Evolutionary conservation across 2,797 vertebrate species (phyloP), one percentile per base, ranked within the genome.

Genomic region (Merluccius polli): DNA sequence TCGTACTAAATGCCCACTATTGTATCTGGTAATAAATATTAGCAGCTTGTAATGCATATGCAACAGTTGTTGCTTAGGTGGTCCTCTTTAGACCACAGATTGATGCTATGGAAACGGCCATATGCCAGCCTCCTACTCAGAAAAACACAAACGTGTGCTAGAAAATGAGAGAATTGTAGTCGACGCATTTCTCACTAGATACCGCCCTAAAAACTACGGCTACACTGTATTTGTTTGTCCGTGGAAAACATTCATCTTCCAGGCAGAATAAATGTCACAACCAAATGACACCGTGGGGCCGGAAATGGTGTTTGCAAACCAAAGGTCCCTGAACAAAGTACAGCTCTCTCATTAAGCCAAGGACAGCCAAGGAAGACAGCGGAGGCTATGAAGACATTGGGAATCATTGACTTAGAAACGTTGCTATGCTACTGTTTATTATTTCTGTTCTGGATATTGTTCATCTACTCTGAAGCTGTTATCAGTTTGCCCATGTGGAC

Each of bases 101-200:
- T 29, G 44, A 52, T n/a, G 72, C 29, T 52, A 73, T 73, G 72
- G 72, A 29, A 73, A 31, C 29, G 29, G n/a, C 27, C 16, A 59
- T 12, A 32, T 71, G 32, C 35, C 70, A n/a, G 29, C 72, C 72
- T 73, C 72, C 41, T 59, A 73, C 72, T 73, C 44, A 33, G 21
- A 32, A 18, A 24, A 31, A 52, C 10, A 36, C 38, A 35, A 38
- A 21, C 13, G 21, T 63, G n/a, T 73, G 44, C 27, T 73, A 18
- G 29, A n/a, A 44, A 29, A 72, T 7, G 30, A 73, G 32, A 52
- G 18, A 21, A 32, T 1, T 32, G n/a, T 48, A 31, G 70, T 10
- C 29, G 24, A 18, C 0, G n/a, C 4, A 72, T 44, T 13, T 27
- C 12, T 73, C 12, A 31, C 38, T n/a, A 35, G 21, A 35, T 35